These are phyloP conservation scores for Ips nitidus DNA, from an alignment of 1,140 invertebrate genomes.

Conservation along the genomic window DNA sequence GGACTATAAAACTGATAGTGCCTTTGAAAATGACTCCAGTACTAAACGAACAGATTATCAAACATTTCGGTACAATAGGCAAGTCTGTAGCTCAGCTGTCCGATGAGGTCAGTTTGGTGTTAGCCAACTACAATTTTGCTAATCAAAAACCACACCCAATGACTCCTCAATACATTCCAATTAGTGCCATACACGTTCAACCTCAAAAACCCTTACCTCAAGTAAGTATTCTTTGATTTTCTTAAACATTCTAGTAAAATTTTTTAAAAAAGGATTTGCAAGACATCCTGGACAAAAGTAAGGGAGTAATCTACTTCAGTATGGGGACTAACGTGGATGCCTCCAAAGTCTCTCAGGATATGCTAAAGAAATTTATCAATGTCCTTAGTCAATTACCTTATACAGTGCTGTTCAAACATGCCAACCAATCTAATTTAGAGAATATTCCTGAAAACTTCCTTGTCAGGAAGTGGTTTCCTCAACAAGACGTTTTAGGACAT, in stretches of 20 bases:
- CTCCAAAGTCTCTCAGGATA: constrained; percentile 55
- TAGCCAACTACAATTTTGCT: constrained; percentile 56
- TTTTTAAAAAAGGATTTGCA: constrained; percentile 49
- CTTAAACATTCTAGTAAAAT: not conserved
- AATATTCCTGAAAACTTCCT: constrained; percentile 62
- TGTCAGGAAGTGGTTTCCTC: constrained; percentile 68
- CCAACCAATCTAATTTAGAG: constrained; percentile 53
- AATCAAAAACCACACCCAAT: constrained; percentile 52
- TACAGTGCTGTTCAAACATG: constrained; percentile 61
- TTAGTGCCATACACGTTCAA: constrained; percentile 56
- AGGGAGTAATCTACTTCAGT: constrained; percentile 62
- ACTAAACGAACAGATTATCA: constrained; percentile 15
- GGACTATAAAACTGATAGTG: not conserved
- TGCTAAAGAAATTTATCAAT: constrained; percentile 54
- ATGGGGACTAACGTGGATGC: constrained; percentile 60
- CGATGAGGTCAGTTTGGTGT: constrained; percentile 55
- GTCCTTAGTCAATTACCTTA: constrained; percentile 57
- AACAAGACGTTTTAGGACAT: constrained; percentile 63
- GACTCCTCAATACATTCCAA: constrained; percentile 54
- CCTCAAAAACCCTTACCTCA: constrained; percentile 48
- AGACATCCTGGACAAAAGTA: constrained; percentile 51
- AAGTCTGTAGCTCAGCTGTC: constrained; percentile 26
- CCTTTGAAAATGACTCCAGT: not conserved
- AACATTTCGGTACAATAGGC: constrained; percentile 24
- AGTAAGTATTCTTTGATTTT: constrained; percentile 37